Base-by-base conservation (phyloP, 2,113 vertebrate genomes). In the Podarcis cretensis region DNA sequence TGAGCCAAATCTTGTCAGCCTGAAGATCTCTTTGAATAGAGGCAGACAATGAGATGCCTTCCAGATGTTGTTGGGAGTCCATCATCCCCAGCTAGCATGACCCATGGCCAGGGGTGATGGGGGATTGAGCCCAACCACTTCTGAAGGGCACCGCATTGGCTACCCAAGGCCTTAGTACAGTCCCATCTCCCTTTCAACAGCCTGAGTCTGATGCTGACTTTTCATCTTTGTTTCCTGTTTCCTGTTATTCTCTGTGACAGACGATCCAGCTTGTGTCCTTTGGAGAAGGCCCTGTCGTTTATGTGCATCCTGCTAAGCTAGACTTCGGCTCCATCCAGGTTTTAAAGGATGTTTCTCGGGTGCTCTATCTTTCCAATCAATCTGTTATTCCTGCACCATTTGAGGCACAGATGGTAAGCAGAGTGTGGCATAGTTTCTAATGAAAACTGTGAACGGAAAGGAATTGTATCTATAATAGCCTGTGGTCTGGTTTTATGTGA, bases 241-340 rank as follows among this genome's bases (percentile, higher is more conserved):
- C 0, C 81, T 92, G 40, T 91, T 90, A 1, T 57, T 83, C 54
- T 6, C 1, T 86, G 90, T 84, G 91, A 9, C 90, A 99, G 98
- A 92, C 84, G 20, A 86, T 97, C 68, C 48, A 71, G 5, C 25
- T 99, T 90, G 92, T 87, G 76, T 97, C 96, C 87, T 32, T 85
- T 2, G 98, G 98, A 20, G 94, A 97, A 93, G 98, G 98, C 82
- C 98, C 98, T 0, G 92, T 97, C 10, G 92, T 99, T 89, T 96
- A 97, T 0, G 32, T 98, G 30, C 88, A 90, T 18, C 96, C 91
- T 0, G 78, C 66, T 23, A 90, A 96, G 81, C 2, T 99, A 13
- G 90, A 98, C 37, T 99, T 98, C 18, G 98, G 98, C 81, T 92
- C 0, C 32, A 97, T 98, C 94, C 96, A 93, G 0, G 97, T 98